phyloP scores from a whole-genome alignment of 2,113 vertebrate species.

The Cardinalis cardinalis region DNA sequence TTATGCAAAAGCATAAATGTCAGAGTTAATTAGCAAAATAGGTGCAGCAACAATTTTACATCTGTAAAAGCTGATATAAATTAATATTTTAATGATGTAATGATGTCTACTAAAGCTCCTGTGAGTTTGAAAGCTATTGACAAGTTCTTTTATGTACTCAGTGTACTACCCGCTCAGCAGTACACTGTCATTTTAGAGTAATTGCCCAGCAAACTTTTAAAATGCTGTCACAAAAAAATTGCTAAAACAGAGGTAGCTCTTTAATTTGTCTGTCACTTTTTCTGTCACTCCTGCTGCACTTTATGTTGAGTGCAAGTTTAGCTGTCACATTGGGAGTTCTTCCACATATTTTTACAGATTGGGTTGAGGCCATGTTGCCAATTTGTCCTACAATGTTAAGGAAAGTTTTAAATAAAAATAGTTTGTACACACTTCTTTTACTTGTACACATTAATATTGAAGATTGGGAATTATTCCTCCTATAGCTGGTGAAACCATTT shows the following conservation, averaged over 20 bases:
- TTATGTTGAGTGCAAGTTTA: slow-evolving; percentile 55
- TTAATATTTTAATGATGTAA: slow-evolving; percentile 55
- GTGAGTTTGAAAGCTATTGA: slow-evolving; percentile 34
- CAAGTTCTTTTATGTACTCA: slow-evolving; percentile 52
- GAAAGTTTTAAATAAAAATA: slow-evolving; percentile 7
- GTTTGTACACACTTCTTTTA: neutral
- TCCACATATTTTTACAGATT: neutral
- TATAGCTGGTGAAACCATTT: neutral
- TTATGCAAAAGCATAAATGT: neutral
- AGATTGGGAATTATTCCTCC: neutral
- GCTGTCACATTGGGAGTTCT: slow-evolving; percentile 58
- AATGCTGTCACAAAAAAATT: slow-evolving; percentile 73
- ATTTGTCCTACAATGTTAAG: slow-evolving; percentile 21
- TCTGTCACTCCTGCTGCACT: slow-evolving; percentile 68
- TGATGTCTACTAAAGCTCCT: neutral
- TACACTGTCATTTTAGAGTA: slow-evolving; percentile 65
- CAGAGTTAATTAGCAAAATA: slow-evolving; percentile 36
- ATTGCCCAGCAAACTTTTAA: slow-evolving; percentile 67
- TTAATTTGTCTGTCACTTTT: slow-evolving; percentile 72
- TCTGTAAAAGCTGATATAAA: slow-evolving; percentile 57
- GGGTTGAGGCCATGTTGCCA: neutral
- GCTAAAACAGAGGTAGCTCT: slow-evolving; percentile 72
- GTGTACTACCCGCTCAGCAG: slow-evolving; percentile 47
- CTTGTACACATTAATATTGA: neutral
- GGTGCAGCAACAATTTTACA: neutral